Evolutionary conservation across 92 coral and sea anemone species (phyloP), one percentile per base, ranked within the genome.

Genomic region (Palythoa heliodiscus): DNA sequence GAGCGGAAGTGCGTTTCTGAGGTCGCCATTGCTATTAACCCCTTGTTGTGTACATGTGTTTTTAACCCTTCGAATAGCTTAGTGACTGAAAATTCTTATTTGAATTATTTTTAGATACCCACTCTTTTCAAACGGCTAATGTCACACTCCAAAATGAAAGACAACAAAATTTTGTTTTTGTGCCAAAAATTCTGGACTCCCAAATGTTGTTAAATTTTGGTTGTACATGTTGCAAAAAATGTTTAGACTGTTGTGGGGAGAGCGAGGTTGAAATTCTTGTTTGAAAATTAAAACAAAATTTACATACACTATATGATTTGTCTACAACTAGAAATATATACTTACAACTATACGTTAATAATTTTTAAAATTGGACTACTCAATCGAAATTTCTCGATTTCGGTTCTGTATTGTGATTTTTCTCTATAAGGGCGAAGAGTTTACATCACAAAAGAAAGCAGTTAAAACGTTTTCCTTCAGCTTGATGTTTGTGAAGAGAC

Each of bases 231-330:
- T 11, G 57, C n/a, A 40, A 79, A 80, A 68, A 80, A 63, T 80
- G 73, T 80, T 64, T 80, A 43, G 39, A 19, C 43, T 40, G 8
- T 24, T 22, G 73, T 7, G 6, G 2, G 69, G 60, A 66, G 64
- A 76, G 25, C 81, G 53, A 55, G 15, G 48, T 53, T 52, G 81
- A 76, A 76, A 54, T 66, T 64, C 64, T 80, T 80, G 84, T 80
- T 63, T 80, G 73, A 80, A 80, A 66, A 80, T 80, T 78, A 61
- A 35, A 78, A 80, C 52, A 66, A n/a, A 66, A 48, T 64, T 80
- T 64, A 64, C 84, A 80, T 52, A 63, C 12, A 3, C 37, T n/a
- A 38, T n/a, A 38, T 50, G 80, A 29, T 52, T 75, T 22, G 78
- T 7, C 24, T 23, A 12, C 16, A 74, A 11, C 0, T 29, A 29